phyloP scores from a whole-genome alignment of 2,797 vertebrate genomes.

The Melanitta fusca region DNA sequence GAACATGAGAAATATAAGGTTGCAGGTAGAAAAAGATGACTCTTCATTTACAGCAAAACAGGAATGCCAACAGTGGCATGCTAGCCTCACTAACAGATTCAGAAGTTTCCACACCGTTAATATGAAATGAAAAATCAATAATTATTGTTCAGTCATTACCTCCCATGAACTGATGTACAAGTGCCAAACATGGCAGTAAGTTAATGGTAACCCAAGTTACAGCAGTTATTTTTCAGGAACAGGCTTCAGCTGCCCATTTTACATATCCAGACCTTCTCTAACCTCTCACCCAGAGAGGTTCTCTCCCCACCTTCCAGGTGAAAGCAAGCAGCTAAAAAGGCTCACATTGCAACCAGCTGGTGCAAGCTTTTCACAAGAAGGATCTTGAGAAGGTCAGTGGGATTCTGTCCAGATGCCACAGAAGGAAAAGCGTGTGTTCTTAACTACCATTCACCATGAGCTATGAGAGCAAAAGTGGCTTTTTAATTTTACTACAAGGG shows the following conservation, averaged over 20 bases:
- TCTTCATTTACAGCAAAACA: background rate
- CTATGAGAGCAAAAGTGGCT: no score
- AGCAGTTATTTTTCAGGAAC: background rate
- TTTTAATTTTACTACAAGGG: no score
- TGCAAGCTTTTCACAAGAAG: background rate
- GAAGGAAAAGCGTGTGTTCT: background rate
- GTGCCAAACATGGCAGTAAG: background rate
- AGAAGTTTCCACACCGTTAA: background rate
- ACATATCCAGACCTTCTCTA: background rate
- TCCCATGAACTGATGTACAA: background rate
- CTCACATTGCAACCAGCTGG: background rate
- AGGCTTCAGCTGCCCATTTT: background rate
- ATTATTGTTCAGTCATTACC: constrained; percentile 35
- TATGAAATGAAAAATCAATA: constrained; percentile 62
- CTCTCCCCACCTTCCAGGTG: background rate
- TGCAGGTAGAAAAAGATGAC: background rate
- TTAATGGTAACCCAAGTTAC: background rate
- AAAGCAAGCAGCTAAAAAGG: background rate
- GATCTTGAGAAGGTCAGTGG: background rate
- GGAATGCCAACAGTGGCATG: background rate
- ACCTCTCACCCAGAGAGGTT: background rate
- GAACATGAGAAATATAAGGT: background rate
- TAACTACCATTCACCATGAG: background rate
- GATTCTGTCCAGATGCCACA: background rate
- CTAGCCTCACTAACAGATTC: background rate